These are phyloP conservation scores for Pithys albifrons DNA, from an alignment of 2,113 vertebrate species.

Conservation along the genomic window DNA sequence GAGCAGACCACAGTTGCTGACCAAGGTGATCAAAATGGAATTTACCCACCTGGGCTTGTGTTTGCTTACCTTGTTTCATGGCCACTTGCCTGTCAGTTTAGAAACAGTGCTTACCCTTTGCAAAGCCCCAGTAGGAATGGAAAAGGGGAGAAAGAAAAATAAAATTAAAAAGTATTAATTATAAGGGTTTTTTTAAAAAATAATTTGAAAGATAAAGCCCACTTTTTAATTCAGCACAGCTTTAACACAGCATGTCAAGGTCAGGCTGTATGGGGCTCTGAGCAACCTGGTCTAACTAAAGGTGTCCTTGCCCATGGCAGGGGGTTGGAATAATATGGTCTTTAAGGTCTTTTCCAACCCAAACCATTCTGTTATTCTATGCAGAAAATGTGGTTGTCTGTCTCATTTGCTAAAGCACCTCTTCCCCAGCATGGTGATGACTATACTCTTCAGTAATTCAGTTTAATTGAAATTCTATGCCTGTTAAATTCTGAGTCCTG, in stretches of 20 bases:
- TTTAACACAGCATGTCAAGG: neutral
- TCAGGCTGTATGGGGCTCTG: neutral
- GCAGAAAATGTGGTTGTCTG: neutral
- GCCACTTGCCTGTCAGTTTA: neutral
- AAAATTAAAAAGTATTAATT: neutral
- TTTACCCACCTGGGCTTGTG: neutral
- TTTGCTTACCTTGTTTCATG: neutral
- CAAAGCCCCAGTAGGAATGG: neutral
- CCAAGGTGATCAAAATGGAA: neutral
- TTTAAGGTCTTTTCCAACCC: neutral
- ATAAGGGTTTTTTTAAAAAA: slow-evolving; percentile 11
- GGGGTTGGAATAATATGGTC: neutral
- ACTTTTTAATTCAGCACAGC: slow-evolving; percentile 31
- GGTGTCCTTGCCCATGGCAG: neutral
- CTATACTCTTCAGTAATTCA: slow-evolving; percentile 67
- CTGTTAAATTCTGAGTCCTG: slow-evolving; percentile 71
- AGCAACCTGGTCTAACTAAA: neutral
- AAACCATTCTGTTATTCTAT: neutral
- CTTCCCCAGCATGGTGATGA: slow-evolving; percentile 22
- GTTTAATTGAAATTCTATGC: slow-evolving; percentile 77
- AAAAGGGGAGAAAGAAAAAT: neutral
- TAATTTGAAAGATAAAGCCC: slow-evolving; percentile 5
- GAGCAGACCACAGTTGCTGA: neutral
- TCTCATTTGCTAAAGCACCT: slow-evolving; percentile 61
- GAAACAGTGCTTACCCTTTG: neutral